Percentiles rank a stretch among this genome's conserved stretches.
Evolutionary conservation across 2,888 invertebrate genomes (phyloP).

Genomic region (Neocrepidodera transversa): DNA sequence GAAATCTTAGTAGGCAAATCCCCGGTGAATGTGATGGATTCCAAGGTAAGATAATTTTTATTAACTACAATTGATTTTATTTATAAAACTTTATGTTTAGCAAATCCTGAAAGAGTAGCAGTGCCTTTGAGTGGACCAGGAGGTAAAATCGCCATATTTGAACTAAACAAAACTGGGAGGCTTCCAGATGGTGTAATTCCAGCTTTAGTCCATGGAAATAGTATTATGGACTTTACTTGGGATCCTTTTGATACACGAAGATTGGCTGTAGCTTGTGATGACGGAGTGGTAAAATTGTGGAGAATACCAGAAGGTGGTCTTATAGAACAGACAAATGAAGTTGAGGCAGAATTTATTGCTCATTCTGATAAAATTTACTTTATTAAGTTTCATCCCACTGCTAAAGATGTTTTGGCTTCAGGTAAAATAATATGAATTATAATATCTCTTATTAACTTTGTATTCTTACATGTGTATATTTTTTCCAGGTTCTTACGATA

Average conservation of each 20-base stretch:
- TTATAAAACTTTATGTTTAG: constrained; percentile 58
- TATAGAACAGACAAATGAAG: constrained; percentile 81
- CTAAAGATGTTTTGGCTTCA: constrained; percentile 83
- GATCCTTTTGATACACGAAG: constrained; percentile 82
- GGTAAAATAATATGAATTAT: constrained; percentile 52
- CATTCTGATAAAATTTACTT: constrained; percentile 92
- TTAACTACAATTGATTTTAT: background rate
- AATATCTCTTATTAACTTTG: too few species aligned
- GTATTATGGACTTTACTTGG: constrained; percentile 92
- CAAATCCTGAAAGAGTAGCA: constrained; percentile 86
- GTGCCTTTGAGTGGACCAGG: constrained; percentile 91
- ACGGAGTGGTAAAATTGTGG: constrained; percentile 67
- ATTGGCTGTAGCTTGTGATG: constrained; percentile 89
- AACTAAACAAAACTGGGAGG: constrained; percentile 78
- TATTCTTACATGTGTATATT: background rate
- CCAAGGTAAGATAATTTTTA: constrained; percentile 67
- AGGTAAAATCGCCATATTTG: constrained; percentile 87
- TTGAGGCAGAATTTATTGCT: constrained; percentile 73
- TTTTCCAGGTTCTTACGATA: constrained; percentile 77
- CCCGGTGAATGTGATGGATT: constrained; percentile 95
- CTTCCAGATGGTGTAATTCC: constrained; percentile 82
- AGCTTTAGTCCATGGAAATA: constrained; percentile 88
- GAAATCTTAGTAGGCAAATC: constrained; percentile 88
- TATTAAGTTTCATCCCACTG: constrained; percentile 89
- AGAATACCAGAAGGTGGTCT: constrained; percentile 59